A percentile compares a stretch with the other conserved stretches of the same genome.
Evolutionary conservation across 2,888 invertebrate genomes (phyloP).

Genomic region (Andrena bicolor): DNA sequence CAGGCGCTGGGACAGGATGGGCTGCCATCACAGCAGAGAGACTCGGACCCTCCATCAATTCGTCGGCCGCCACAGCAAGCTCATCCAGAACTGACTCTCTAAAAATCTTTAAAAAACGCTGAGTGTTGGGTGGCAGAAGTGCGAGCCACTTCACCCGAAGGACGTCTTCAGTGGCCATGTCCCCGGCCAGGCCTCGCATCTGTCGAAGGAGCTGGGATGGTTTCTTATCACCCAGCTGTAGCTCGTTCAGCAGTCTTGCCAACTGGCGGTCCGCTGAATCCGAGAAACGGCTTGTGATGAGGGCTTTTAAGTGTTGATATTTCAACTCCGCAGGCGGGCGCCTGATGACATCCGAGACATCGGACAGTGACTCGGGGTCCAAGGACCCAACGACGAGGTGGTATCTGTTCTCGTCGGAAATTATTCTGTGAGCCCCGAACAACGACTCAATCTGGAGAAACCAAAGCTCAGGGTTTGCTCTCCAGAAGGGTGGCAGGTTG

Average conservation of each 20-base stretch:
- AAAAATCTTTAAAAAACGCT: not conserved
- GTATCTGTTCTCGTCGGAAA: not conserved
- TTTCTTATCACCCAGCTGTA: not conserved
- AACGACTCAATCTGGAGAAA: not conserved
- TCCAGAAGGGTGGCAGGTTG: not conserved
- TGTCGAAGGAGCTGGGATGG: not conserved
- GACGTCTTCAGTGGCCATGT: not conserved
- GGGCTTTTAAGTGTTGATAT: not conserved
- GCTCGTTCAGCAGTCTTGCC: not conserved
- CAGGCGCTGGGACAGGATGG: no score
- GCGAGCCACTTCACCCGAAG: not conserved
- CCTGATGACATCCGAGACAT: not conserved
- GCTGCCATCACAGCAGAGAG: no score
- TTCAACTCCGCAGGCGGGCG: not conserved
- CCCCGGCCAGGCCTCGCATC: not conserved
- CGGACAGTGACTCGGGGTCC: not conserved
- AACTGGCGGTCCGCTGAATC: not conserved
- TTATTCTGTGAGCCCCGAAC: not conserved
- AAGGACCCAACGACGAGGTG: not conserved
- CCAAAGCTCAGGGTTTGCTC: not conserved
- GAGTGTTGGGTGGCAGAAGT: not conserved
- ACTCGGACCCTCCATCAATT: not conserved
- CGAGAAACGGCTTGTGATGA: not conserved
- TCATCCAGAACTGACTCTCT: not conserved
- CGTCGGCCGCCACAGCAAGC: not conserved